These are phyloP conservation scores for Rhizoglyphus robini DNA, from an alignment of 1,140 invertebrate species.

Conservation along the genomic window DNA sequence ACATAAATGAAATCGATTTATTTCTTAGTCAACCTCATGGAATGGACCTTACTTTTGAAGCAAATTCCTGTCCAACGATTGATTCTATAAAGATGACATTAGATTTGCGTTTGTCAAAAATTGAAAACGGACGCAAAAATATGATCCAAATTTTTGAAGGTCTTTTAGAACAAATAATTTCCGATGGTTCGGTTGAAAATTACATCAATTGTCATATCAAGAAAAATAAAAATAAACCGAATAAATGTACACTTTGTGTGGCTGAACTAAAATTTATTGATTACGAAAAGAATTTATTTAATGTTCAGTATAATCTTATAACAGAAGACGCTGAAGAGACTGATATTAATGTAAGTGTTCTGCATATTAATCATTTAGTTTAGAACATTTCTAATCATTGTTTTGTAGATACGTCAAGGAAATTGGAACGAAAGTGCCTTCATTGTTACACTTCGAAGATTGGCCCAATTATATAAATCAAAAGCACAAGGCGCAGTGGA, in stretches of 20 bases:
- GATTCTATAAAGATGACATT: too few relatives aligned
- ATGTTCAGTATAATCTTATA: neutral
- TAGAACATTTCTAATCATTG: neutral
- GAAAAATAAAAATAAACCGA: neutral
- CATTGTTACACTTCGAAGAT: neutral
- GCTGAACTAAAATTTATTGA: slow-evolving; percentile 31
- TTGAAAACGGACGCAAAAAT: too few relatives aligned
- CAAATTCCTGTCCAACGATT: too few relatives aligned
- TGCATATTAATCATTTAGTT: neutral
- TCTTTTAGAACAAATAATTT: too few relatives aligned
- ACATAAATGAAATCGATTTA: too few relatives aligned
- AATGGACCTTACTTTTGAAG: too few relatives aligned
- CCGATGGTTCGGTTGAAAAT: too few relatives aligned
- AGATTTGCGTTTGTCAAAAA: too few relatives aligned
- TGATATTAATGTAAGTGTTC: slow-evolving; percentile 15
- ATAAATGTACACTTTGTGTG: slow-evolving; percentile 35
- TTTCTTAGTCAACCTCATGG: too few relatives aligned
- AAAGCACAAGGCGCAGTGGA: neutral
- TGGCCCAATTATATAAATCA: neutral
- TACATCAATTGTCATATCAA: too few relatives aligned
- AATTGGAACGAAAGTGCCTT: neutral
- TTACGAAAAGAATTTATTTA: slow-evolving; percentile 35
- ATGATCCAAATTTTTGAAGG: too few relatives aligned
- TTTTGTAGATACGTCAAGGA: neutral
- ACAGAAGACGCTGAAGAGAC: neutral